Conservation (phyloP, 1,140 invertebrate genomes). For the Aphaenogaster floridana region DNA sequence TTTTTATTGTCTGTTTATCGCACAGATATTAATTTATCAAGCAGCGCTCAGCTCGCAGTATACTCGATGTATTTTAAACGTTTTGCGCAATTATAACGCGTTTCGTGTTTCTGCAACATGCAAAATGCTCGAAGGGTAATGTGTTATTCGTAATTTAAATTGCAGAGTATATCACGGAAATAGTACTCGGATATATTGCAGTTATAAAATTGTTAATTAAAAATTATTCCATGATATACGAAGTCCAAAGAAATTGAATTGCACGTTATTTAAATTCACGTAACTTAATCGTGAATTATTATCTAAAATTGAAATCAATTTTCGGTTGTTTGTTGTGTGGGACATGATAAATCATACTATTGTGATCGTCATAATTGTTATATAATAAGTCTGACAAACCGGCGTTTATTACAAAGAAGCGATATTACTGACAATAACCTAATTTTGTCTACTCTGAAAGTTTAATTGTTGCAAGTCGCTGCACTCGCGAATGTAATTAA, state of each 20-base stretch:
- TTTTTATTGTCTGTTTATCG: constrained; percentile 1
- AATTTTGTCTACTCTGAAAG: constrained; percentile 16
- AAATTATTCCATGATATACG: constrained; percentile 26
- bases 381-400: neutral
- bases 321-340: neutral
- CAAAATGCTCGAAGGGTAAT: constrained; percentile 11
- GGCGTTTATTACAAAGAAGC: constrained; percentile 13
- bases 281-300: neutral
- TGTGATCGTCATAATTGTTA: neutral
- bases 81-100: neutral
- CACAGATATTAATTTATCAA: constrained; percentile 18
- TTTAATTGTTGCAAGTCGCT: constrained; percentile 53
- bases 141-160: constrained; percentile 22
- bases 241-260: constrained; percentile 1
- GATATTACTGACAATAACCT: neutral
- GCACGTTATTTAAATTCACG: neutral
- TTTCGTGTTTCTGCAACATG: neutral
- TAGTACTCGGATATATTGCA: neutral
- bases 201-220: constrained; percentile 39
- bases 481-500: constrained; percentile 37
- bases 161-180: neutral
- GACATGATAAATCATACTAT: constrained; percentile 6
- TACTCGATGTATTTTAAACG: neutral
- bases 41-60: neutral
- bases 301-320: constrained; percentile 8